These are phyloP conservation scores for Narcine bancroftii DNA, from an alignment of 2,113 vertebrate species.

Conservation along the genomic window DNA sequence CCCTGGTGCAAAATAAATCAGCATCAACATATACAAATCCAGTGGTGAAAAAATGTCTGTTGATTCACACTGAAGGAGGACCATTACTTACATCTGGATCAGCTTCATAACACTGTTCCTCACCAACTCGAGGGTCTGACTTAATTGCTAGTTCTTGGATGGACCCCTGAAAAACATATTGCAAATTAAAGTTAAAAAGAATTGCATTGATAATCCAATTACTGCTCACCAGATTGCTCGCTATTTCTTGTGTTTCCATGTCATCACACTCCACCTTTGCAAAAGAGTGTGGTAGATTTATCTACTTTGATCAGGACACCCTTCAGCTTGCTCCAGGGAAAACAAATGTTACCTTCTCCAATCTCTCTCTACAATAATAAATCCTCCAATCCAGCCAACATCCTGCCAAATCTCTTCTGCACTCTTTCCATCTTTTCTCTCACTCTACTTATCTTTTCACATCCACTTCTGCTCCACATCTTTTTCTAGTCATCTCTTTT, in stretches of 20 bases:
- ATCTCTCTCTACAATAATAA: no score
- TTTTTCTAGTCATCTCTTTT: no score
- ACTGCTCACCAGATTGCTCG: neutral
- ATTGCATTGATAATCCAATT: neutral
- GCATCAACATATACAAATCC: neutral
- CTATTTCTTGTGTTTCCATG: neutral
- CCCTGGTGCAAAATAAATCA: constrained; percentile 53
- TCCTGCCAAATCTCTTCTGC: no score
- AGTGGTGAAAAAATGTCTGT: neutral
- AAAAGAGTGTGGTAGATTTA: neutral
- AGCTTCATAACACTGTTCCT: constrained; percentile 83
- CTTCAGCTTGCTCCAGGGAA: no score
- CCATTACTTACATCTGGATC: constrained; percentile 74
- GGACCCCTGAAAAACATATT: constrained; percentile 64
- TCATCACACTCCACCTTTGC: neutral
- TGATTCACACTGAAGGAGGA: neutral
- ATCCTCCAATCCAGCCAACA: no score
- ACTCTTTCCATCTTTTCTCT: no score
- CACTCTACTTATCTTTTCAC: no score
- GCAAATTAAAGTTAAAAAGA: neutral
- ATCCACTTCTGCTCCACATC: no score
- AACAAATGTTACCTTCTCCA: no score
- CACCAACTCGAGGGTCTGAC: constrained; percentile 62
- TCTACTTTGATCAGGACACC: no score
- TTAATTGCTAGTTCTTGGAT: constrained; percentile 81